Evolutionary conservation across 2,888 invertebrate species (phyloP).

Genomic region (Tenodera sinensis): DNA sequence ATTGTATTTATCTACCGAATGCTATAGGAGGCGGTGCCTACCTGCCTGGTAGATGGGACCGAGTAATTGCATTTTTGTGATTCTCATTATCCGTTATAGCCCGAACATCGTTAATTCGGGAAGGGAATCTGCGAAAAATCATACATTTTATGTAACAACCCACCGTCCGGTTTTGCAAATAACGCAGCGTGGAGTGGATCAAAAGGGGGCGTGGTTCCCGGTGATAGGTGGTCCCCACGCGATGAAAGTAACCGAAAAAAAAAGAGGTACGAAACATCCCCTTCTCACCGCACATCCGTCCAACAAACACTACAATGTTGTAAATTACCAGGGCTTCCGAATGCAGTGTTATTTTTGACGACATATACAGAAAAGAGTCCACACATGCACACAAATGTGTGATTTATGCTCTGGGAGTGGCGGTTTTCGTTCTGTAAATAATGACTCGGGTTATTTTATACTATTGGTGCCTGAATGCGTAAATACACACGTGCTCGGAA

Average conservation of each 20-base stretch:
- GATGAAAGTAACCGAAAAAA: neutral
- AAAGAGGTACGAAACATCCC: neutral
- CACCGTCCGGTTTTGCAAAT: neutral
- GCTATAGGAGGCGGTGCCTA: neutral
- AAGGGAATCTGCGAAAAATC: neutral
- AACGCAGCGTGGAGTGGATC: neutral
- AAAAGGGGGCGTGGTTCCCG: neutral
- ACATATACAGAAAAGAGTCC: neutral
- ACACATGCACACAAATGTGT: neutral
- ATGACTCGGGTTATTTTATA: neutral
- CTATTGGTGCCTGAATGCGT: neutral
- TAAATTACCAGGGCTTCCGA: neutral
- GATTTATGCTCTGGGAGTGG: neutral
- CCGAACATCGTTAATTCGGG: neutral
- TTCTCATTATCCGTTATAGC: neutral
- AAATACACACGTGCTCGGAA: neutral
- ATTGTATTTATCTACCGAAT: neutral
- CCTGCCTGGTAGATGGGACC: neutral
- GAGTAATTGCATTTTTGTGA: neutral
- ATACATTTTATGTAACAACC: neutral
- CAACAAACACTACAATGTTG: neutral
- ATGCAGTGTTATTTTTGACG: neutral
- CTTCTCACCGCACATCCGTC: neutral
- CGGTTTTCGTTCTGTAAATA: neutral
- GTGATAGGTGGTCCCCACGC: neutral